phyloP scores from a whole-genome alignment of 2,888 invertebrate species.

The Drosophila meridionalis region DNA sequence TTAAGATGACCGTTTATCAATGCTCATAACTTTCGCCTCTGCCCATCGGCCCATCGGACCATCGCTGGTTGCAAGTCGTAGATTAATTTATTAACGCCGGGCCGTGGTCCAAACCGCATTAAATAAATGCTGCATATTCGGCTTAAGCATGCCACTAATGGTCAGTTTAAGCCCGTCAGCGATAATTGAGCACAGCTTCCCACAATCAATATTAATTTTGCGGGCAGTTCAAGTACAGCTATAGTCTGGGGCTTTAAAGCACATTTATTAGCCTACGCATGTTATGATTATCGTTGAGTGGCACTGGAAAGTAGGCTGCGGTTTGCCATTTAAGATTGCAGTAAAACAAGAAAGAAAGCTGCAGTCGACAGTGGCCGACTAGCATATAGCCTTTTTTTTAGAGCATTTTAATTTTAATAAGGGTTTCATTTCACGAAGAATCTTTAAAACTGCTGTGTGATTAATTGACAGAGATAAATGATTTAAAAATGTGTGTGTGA shows the following conservation, averaged over 20 bases:
- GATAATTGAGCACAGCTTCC: conserved; percentile 19
- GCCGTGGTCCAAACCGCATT: neutral
- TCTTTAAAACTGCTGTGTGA: too few relatives aligned
- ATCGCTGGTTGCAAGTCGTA: conserved; percentile 17
- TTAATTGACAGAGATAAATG: too few relatives aligned
- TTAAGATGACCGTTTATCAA: conserved; percentile 65
- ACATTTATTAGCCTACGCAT: too few relatives aligned
- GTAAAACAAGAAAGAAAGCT: neutral
- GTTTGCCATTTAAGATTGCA: neutral
- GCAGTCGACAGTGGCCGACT: neutral
- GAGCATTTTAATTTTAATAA: too few relatives aligned
- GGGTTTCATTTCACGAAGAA: too few relatives aligned
- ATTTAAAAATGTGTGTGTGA: too few relatives aligned
- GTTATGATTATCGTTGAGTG: neutral
- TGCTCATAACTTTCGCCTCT: conserved; percentile 50
- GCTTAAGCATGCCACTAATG: conserved; percentile 16
- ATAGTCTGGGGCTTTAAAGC: neutral
- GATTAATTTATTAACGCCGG: conserved; percentile 50
- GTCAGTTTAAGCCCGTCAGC: conserved; percentile 13
- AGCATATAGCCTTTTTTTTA: neutral
- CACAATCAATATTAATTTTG: conserved; percentile 30
- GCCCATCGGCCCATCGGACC: neutral
- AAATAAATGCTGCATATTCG: neutral
- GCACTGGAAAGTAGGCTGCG: too few relatives aligned
- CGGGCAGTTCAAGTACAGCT: neutral